Evolutionary conservation across 1,140 invertebrate species (phyloP), one percentile per base, ranked within the genome.

Genomic region (Caerostris darwini): DNA sequence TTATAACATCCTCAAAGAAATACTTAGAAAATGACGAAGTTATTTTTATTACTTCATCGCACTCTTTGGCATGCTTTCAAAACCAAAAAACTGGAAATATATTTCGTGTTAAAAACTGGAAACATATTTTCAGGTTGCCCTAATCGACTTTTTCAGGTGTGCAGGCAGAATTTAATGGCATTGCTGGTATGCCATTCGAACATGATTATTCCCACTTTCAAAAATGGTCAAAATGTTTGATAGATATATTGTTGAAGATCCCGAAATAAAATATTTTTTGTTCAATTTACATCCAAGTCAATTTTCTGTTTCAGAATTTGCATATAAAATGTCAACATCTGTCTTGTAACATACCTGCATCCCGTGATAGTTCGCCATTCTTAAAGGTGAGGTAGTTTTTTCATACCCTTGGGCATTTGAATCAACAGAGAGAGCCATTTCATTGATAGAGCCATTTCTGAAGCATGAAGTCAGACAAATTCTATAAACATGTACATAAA

Each of bases 261-360:
- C 19, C 34, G 53, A 57, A 61, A 87, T 56, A 19, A 64, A 61
- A 87, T 87, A 87, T 19, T 87, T 53, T 61, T 64, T 10, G 17
- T 64, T 87, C 82, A 57, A 87, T 87, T 87, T 87, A 17, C n/a
- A 61, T 87, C n/a, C 5, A 50, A 64, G 12, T 87, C 85, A 87
- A 64, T 64, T 87, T 87, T 87, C 53, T 87, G 6, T 87, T 61
- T n/a, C 58, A 61, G 19, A 87, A 87, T 87, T 87, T 87, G 56
- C 83, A 86, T 58, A 59, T 8, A 87, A 87, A 87, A 87, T 64
- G 59, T 64, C 19, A 7, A 58, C 14, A 17, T 87, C 59, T 64
- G 64, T 87, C 57, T 50, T 7, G 82, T 14, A 83, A 83, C 17
- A 83, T n/a, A 53, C 59, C 58, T 64, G 64, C 64, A 56, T 61